Base-by-base conservation (phyloP, 2,797 vertebrate genomes). In the Gephyroberyx darwinii region DNA sequence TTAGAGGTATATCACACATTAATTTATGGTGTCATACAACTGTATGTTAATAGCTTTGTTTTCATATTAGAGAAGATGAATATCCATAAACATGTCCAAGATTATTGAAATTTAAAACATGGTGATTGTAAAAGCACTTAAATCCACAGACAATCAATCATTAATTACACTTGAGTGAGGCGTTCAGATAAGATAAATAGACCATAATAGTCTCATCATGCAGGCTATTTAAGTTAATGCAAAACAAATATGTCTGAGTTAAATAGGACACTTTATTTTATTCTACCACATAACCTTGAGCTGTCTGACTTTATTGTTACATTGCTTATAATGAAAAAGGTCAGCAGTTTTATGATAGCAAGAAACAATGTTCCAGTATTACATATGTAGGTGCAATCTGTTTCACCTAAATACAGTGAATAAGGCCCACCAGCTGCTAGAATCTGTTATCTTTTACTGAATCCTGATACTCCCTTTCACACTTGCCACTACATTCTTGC, bases 191-290 rank as follows among this genome's bases (percentile, higher is more conserved):
- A 45, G 12, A 16, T 45, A 3, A 45, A 45, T 43, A 43, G 12
- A 13, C 41, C 13, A 43, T 13, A 43, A 43, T 16, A 14, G 43
- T 14, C 16, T 45, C 43, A 45, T 45, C 13, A 16, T 45, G 12
- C 43, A 45, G 7, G 47, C 35, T 10, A 69, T 69, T 26, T 64
- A 73, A 69, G 2, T 39, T 30, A 65, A 13, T 2, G 0, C 19
- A 56, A 12, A 14, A 41, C 37, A 80, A 61, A 71, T 14, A 71
- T 51, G 53, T 54, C 10, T 16, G 1, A 57, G 33, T 72, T 61
- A 62, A 79, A 81, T 80, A 80, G 70, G 72, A 75, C 74, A 50
- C n/a, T 88, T 86, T 82, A 86, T 78, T 85, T 54, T 2, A 53
- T n/a, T 26, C 33, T 64, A 68, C n/a, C 12, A 72, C 45, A 14